These are phyloP conservation scores for Lepidocolaptes lacrymiger DNA, from an alignment of 2,797 vertebrate genomes.

Conservation along the genomic window DNA sequence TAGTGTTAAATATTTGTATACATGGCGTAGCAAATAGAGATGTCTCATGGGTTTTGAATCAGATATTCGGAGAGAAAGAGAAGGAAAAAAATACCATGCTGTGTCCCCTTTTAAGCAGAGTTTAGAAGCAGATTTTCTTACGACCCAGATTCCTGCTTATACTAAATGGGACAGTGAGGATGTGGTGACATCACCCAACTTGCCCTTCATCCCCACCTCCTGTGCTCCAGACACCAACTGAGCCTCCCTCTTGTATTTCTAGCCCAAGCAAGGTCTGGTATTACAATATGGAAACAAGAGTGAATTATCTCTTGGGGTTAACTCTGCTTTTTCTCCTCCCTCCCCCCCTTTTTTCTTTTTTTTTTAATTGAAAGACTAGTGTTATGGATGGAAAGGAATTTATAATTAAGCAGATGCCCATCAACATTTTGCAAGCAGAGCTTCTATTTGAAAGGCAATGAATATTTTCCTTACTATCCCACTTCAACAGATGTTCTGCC, in stretches of 20 bases:
- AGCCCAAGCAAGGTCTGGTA: background rate
- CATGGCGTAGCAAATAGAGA: background rate
- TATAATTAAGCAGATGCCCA: constrained; percentile 66
- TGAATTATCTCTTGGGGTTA: constrained; percentile 36
- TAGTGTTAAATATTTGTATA: constrained; percentile 42
- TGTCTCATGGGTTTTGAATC: background rate
- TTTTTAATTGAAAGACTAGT: constrained; percentile 29
- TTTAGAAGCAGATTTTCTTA: background rate
- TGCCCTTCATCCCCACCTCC: background rate
- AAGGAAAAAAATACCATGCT: background rate
- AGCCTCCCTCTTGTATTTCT: background rate
- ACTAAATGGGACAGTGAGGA: background rate
- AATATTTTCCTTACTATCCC: constrained; percentile 67
- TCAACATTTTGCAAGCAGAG: constrained; percentile 57
- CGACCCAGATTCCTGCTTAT: background rate
- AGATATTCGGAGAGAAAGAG: background rate
- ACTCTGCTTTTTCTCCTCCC: background rate
- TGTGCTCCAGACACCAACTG: background rate
- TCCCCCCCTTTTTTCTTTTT: background rate
- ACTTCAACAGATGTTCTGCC: constrained; percentile 77
- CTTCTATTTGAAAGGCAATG: constrained; percentile 52
- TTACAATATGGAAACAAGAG: background rate
- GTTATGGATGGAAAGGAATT: constrained; percentile 34
- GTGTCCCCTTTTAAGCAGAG: background rate
- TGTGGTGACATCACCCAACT: background rate